Evolutionary conservation across 2,113 vertebrate genomes (phyloP), one percentile per base, ranked within the genome.

Genomic region (Tachuris rubrigastra): DNA sequence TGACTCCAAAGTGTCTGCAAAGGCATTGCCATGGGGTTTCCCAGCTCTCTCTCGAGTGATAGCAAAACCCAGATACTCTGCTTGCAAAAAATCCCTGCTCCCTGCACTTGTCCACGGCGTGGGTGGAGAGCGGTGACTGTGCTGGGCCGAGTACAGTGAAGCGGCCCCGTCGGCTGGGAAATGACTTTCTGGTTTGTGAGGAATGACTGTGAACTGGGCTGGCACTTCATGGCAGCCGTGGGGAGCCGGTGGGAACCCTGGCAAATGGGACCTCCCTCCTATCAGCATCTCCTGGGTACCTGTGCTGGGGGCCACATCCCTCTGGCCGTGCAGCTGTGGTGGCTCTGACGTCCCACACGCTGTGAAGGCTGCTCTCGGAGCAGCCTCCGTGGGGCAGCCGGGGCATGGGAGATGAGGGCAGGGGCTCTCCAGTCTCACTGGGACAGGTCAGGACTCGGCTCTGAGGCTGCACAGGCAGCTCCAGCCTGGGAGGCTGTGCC

Each of bases 21-120:
- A 69, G 56, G 74, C 89, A 87, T 79, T 1, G 22, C 87, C 9
- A 41, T 96, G 96, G 96, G 96, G 90, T 97, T 96, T 96, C 95
- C 96, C 92, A 94, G 85, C 78, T 79, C 73, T 68, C n/a, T 94
- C 66, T 94, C 41, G 27, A 91, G 90, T 90, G 96, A 96, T 88
- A 97, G 85, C 92, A 97, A 95, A 95, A 93, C 88, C 58, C 92
- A 69, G 63, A 90, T 30, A 85, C 90, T 21, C 73, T 87, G 81
- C 66, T 76, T 49, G 46, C 5, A 73, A 95, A 97, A 95, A 97
- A 92, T 92, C 92, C 95, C 95, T 72, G 88, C 95, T 97, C 96
- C 94, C 27, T 83, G 35, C 25, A 13, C 49, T 88, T 24, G 35
- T 66, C 17, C 87, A 5, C 4, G 1, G 53, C 2, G 91, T 89